phyloP scores from a whole-genome alignment of 2,113 vertebrate species.

The Oryzias celebensis region DNA sequence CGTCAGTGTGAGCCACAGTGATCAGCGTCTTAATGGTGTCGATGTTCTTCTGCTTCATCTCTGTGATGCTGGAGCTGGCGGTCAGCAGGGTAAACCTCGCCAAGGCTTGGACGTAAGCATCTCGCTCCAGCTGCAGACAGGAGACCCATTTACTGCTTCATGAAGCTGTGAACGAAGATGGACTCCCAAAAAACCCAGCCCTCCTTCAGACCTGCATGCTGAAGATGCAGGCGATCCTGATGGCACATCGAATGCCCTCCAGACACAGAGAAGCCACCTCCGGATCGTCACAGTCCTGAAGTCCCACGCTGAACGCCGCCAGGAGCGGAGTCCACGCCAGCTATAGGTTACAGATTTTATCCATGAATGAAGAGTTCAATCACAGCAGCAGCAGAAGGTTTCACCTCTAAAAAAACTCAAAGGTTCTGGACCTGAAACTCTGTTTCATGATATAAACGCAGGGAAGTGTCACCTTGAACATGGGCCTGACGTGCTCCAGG shows the following conservation, averaged over 20 bases:
- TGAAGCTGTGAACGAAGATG: not conserved
- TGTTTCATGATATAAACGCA: not conserved
- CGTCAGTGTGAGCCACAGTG: slow-evolving; percentile 95
- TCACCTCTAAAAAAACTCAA: no score
- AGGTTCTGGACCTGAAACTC: no score
- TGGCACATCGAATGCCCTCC: slow-evolving; percentile 95
- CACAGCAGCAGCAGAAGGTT: no score
- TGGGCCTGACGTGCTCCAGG: slow-evolving; percentile 93
- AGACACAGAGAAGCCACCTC: slow-evolving; percentile 93
- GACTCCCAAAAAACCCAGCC: no score
- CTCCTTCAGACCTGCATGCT: slow-evolving; percentile 89
- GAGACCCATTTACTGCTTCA: not conserved
- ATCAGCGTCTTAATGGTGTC: slow-evolving; percentile 99
- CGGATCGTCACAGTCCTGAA: slow-evolving; percentile 96
- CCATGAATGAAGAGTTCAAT: no score
- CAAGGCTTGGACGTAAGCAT: slow-evolving; percentile 94
- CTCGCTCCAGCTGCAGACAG: slow-evolving; percentile 87
- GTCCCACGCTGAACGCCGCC: slow-evolving; percentile 93
- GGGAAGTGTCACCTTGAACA: slow-evolving; percentile 87
- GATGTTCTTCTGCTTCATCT: slow-evolving; percentile 99
- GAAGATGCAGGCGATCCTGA: slow-evolving; percentile 95
- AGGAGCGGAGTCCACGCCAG: slow-evolving; percentile 94
- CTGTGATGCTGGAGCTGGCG: slow-evolving; percentile 97
- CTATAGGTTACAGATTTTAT: slow-evolving; percentile 66
- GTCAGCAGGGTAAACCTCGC: slow-evolving; percentile 95